phyloP scores from a whole-genome alignment of 2,797 vertebrate genomes.

The Hephaestus fuliginosus region DNA sequence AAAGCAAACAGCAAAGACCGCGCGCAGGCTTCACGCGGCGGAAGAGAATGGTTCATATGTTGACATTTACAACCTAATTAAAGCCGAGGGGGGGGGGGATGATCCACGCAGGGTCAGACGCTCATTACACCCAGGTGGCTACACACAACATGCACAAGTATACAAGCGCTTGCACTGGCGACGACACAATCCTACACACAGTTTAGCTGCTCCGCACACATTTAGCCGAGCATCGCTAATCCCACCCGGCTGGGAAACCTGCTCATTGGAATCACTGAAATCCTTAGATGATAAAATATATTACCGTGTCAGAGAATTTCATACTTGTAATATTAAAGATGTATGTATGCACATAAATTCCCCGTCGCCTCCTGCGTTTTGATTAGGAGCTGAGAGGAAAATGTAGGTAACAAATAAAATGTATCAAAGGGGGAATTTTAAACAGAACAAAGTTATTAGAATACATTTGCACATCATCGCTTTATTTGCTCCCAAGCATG shows the following conservation, averaged over 20 bases:
- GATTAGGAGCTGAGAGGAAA: slow-evolving; percentile 42
- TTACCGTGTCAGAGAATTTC: slow-evolving; percentile 49
- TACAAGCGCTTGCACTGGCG: slow-evolving; percentile 9
- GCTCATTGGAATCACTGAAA: slow-evolving; percentile 58
- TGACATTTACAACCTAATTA: slow-evolving; percentile 87
- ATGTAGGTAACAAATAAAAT: slow-evolving; percentile 50
- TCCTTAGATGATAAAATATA: slow-evolving; percentile 65
- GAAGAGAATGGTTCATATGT: slow-evolving; percentile 62
- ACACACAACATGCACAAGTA: slow-evolving; percentile 29
- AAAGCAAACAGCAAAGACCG: slow-evolving; percentile 22
- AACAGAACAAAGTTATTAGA: slow-evolving; percentile 46
- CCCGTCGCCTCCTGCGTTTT: slow-evolving; percentile 15
- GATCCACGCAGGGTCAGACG: slow-evolving; percentile 63
- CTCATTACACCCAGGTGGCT: slow-evolving; percentile 61
- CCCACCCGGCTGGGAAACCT: slow-evolving; percentile 50
- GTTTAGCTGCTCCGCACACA: slow-evolving; percentile 28
- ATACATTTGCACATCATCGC: slow-evolving; percentile 58
- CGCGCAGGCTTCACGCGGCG: slow-evolving; percentile 32
- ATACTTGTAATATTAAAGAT: slow-evolving; percentile 50
- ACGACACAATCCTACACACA: not conserved
- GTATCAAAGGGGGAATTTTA: slow-evolving; percentile 39
- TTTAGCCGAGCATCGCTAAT: slow-evolving; percentile 50
- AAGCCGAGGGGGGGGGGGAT: slow-evolving; percentile 67
- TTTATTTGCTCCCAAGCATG: slow-evolving; percentile 40
- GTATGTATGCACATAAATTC: slow-evolving; percentile 61